Evolutionary conservation across 2,797 vertebrate genomes (phyloP), one percentile per base, ranked within the genome.

Genomic region (Phoebastria nigripes): DNA sequence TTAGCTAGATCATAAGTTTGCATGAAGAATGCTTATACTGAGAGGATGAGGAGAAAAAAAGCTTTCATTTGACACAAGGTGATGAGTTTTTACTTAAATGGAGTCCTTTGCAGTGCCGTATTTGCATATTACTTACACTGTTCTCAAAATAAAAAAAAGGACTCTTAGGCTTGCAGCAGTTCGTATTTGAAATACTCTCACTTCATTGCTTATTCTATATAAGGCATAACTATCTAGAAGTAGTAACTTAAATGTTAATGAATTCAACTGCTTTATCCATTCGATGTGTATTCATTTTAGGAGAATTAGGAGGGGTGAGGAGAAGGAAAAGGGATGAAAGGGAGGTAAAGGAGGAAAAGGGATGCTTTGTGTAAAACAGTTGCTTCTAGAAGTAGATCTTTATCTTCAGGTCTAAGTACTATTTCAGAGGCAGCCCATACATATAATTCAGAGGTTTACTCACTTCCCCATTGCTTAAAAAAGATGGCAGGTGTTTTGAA

Each of bases 231-330:
- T 96, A 56, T 80, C 61, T 92, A 41, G 63, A 94, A 92, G 89
- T 95, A 74, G 51, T 20, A 92, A 74, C 92, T 81, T 85, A 96
- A 96, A 92, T 93, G 94, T 87, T 94, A 96, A 94, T 91, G 71
- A 87, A 92, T 94, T 88, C 84, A 92, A 33, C 49, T 82, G 61
- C 91, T 89, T 94, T 93, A 89, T 93, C 54, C 33, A 26, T 85
- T 76, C 11, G 3, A 4, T 76, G 21, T 76, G 46, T 72, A 42
- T 87, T 96, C 62, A n/a, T 87, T 90, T 82, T 35, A 79, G 77
- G 58, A 82, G 51, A 76, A 74, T 3, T 66, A 26, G 46, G 67
- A 89, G 74, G 42, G 62, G 22, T 78, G 47, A 55, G n/a, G 44
- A 55, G 74, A 69, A 67, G 31, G 33, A 82, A 82, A 19, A 54